These are phyloP conservation scores for Mergus octosetaceus DNA, from an alignment of 2,797 vertebrate species.

Conservation along the genomic window DNA sequence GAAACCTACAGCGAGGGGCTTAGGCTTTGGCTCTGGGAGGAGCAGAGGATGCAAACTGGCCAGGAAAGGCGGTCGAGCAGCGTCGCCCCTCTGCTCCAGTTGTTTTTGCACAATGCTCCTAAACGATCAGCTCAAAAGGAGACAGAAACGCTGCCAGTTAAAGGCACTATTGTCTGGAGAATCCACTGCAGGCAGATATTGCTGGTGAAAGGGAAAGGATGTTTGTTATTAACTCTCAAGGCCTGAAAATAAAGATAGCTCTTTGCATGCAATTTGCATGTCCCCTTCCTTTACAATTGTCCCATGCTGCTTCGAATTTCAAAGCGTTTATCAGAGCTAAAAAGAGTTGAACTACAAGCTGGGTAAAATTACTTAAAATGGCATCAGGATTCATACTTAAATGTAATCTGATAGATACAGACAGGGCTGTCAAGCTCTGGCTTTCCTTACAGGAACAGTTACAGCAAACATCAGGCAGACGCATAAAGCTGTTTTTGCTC, in stretches of 20 bases:
- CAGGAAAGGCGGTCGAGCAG: not conserved
- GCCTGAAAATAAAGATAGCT: not conserved
- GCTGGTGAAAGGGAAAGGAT: not conserved
- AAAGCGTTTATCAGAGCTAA: not conserved
- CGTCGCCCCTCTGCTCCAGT: not conserved
- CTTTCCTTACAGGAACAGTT: not conserved
- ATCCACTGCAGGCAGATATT: not conserved
- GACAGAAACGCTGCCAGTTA: not conserved
- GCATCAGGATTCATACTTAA: not conserved
- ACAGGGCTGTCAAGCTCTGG: not conserved
- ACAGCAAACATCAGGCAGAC: not conserved
- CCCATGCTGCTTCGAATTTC: not conserved
- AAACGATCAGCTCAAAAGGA: not conserved
- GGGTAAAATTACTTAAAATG: not conserved
- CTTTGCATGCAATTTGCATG: not conserved
- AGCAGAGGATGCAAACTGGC: fast-evolving
- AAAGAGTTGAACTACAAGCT: not conserved
- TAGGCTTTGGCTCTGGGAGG: not conserved
- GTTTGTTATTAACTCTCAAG: not conserved
- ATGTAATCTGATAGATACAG: not conserved
- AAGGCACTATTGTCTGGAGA: not conserved
- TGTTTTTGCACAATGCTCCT: not conserved
- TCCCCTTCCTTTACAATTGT: not conserved
- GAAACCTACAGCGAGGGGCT: not conserved
- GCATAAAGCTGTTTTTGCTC: not conserved